phyloP scores from a whole-genome alignment of 2,888 invertebrate genomes.

The Malacosoma neustria region DNA sequence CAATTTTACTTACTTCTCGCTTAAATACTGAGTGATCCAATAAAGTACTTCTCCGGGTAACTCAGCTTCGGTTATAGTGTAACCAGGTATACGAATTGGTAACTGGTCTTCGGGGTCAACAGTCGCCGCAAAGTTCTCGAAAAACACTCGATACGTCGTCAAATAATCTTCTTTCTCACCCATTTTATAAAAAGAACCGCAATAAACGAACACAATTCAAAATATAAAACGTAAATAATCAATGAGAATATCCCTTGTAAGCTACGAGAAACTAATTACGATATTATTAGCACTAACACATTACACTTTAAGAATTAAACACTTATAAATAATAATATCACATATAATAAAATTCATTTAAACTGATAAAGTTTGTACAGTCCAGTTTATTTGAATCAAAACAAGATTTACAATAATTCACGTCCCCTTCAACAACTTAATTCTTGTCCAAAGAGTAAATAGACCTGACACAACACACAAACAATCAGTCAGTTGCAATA shows the following conservation, averaged over 20 bases:
- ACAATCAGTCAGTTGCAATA: too few species aligned
- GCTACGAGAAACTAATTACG: constrained; percentile 18
- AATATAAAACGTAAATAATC: constrained; percentile 25
- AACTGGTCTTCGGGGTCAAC: constrained; percentile 83
- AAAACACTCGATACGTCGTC: constrained; percentile 80
- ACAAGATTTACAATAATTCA: constrained; percentile 50
- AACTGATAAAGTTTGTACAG: constrained; percentile 6
- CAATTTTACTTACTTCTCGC: constrained; percentile 79
- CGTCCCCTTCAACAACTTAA: constrained; percentile 34
- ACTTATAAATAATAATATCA: constrained; percentile 22
- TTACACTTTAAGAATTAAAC: constrained; percentile 16
- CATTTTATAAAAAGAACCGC: constrained; percentile 25
- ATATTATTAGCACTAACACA: constrained; percentile 11
- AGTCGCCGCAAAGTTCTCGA: constrained; percentile 80
- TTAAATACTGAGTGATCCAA: constrained; percentile 85
- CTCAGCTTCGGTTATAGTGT: constrained; percentile 80
- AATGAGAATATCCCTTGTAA: constrained; percentile 34
- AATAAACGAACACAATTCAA: constrained; percentile 14
- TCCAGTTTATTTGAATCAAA: constrained; percentile 38
- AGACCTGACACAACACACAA: too few species aligned
- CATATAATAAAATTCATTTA: constrained; percentile 16
- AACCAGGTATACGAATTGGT: constrained; percentile 81
- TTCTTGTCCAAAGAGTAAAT: constrained; percentile 22
- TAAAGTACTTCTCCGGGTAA: constrained; percentile 83
- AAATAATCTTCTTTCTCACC: constrained; percentile 80